A percentile compares a stretch with the other conserved stretches of the same genome.
phyloP scores from a whole-genome alignment of 2,797 vertebrate genomes.

The Jordanella pulchra region DNA sequence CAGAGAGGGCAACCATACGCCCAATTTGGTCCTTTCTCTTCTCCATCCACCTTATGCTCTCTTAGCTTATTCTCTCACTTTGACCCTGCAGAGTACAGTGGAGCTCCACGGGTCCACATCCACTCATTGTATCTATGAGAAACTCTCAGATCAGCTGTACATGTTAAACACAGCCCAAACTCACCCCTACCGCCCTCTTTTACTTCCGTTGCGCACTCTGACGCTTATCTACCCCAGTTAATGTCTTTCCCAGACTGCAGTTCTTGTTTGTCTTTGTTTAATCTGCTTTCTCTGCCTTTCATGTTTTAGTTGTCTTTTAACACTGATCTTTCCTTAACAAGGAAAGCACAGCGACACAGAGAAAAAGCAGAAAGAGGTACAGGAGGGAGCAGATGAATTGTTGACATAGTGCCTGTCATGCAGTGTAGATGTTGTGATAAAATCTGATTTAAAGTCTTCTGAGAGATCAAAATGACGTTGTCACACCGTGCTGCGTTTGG shows the following conservation, averaged over 20 bases:
- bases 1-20: constrained; percentile 7
- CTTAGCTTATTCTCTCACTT: constrained; percentile 62
- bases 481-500: constrained; percentile 31
- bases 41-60: constrained; percentile 55
- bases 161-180: constrained; percentile 45
- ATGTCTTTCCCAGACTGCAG: constrained; percentile 69
- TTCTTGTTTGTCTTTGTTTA: constrained; percentile 66
- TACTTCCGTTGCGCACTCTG: constrained; percentile 45
- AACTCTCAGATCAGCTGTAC: constrained; percentile 72
- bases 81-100: constrained; percentile 57
- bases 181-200: constrained; percentile 36
- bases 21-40: constrained; percentile 41
- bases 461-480: constrained; percentile 41
- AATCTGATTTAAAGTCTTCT: constrained; percentile 34
- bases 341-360: constrained; percentile 35
- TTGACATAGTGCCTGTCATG: constrained; percentile 44
- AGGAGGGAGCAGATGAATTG: constrained; percentile 31
- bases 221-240: constrained; percentile 60
- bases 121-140: constrained; percentile 71
- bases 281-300: constrained; percentile 44
- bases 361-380: constrained; percentile 8
- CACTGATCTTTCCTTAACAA: constrained; percentile 36
- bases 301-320: constrained; percentile 40
- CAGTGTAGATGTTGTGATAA: constrained; percentile 43
- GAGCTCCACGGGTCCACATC: constrained; percentile 65